These are phyloP conservation scores for Ectemnius cavifrons DNA, from an alignment of 2,888 invertebrate genomes.

Conservation along the genomic window DNA sequence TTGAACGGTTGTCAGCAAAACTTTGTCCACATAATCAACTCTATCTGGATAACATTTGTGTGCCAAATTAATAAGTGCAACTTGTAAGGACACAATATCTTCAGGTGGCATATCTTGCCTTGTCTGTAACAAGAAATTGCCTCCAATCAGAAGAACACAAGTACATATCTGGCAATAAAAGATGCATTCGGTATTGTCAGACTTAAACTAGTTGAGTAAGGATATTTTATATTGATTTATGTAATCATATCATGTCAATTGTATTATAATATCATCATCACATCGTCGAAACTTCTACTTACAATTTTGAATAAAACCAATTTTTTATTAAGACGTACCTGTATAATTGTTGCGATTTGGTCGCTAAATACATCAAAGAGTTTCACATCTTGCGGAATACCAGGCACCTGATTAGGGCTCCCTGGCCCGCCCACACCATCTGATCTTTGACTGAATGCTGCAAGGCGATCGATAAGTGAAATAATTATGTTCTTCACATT, in stretches of 20 bases:
- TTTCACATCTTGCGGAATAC: conserved; percentile 91
- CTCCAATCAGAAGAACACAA: conserved; percentile 10
- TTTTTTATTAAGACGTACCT: conserved; percentile 79
- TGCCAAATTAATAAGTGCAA: conserved; percentile 95
- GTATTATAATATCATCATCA: conserved; percentile 70
- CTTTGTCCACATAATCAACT: conserved; percentile 96
- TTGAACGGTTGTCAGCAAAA: conserved; percentile 92
- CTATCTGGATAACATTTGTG: conserved; percentile 97
- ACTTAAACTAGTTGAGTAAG: conserved; percentile 75
- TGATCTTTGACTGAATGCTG: conserved; percentile 89
- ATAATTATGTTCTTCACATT: conserved; percentile 99
- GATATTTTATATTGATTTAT: conserved; percentile 35
- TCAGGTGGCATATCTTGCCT: conserved; percentile 97
- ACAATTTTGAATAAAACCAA: conserved; percentile 9
- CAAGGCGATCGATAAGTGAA: conserved; percentile 94
- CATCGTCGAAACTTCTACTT: conserved; percentile 30
- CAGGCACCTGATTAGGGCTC: conserved; percentile 80
- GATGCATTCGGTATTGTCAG: conserved; percentile 62
- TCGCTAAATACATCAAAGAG: conserved; percentile 99
- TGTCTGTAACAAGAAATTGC: conserved; percentile 80
- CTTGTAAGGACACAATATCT: conserved; percentile 97
- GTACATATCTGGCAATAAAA: background rate
- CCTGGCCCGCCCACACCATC: conserved; percentile 81
- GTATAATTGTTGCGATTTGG: conserved; percentile 96
- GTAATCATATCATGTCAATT: conserved; percentile 64